These are phyloP conservation scores for Cygnus olor DNA, from an alignment of 2,797 vertebrate genomes.

Conservation along the genomic window DNA sequence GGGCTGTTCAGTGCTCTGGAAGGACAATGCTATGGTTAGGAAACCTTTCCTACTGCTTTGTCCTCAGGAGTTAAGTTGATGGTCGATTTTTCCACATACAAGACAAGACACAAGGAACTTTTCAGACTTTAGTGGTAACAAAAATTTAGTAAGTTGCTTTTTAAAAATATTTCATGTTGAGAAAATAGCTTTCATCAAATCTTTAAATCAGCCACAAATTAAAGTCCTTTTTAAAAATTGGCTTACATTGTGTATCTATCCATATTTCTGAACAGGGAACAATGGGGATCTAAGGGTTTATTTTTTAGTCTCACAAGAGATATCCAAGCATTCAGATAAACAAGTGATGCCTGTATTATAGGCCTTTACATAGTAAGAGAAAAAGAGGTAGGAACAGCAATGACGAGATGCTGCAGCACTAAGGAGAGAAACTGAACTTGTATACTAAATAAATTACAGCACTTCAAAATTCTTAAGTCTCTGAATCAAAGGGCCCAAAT, in stretches of 20 bases:
- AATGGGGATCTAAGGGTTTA: not conserved
- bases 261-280: not conserved
- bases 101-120: not conserved
- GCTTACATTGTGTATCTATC: not conserved
- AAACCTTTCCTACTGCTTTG: not conserved
- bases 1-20: not conserved
- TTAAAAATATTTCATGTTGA: not conserved
- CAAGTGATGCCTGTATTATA: not conserved
- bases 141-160: not conserved
- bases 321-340: not conserved
- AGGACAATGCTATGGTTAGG: not conserved
- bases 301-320: not conserved
- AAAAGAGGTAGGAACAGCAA: not conserved
- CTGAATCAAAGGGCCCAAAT: not conserved
- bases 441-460: not conserved
- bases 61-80: not conserved
- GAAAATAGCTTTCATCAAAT: not conserved
- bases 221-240: not conserved
- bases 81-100: not conserved
- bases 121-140: not conserved
- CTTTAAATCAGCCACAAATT: conserved; percentile 7
- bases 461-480: not conserved
- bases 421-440: not conserved
- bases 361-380: too few relatives aligned
- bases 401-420: not conserved